Evolutionary conservation across 2,888 invertebrate species (phyloP).

Genomic region (Hirtodrosophila cameraria): DNA sequence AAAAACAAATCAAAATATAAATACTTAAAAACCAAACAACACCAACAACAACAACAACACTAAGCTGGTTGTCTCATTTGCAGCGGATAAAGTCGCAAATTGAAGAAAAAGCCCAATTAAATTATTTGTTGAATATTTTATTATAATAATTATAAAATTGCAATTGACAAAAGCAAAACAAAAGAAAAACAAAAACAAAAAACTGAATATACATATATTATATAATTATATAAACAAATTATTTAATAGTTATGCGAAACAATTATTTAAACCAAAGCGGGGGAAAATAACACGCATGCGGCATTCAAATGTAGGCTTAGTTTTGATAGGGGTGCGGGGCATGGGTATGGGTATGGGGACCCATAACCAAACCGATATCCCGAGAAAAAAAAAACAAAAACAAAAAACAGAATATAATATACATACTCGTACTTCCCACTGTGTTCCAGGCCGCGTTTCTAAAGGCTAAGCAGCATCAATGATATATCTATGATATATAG

Average conservation of each 20-base stretch:
- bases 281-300: slow-evolving; percentile 30
- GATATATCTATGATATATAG: slow-evolving; percentile 33
- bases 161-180: slow-evolving; percentile 48
- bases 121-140: slow-evolving; percentile 84
- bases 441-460: slow-evolving; percentile 37
- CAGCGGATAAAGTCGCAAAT: slow-evolving; percentile 38
- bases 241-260: slow-evolving; percentile 76
- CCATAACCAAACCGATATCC: slow-evolving; percentile 32
- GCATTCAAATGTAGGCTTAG: slow-evolving; percentile 19
- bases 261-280: slow-evolving; percentile 51
- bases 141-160: slow-evolving; percentile 61
- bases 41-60: slow-evolving; percentile 20
- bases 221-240: slow-evolving; percentile 55
- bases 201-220: slow-evolving; percentile 47
- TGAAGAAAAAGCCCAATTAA: slow-evolving; percentile 47
- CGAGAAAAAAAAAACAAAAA: slow-evolving; percentile 1
- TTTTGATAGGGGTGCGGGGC: too few species aligned
- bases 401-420: slow-evolving; percentile 5
- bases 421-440: slow-evolving; percentile 33
- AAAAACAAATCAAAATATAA: slow-evolving; percentile 50
- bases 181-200: slow-evolving; percentile 34
- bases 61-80: slow-evolving; percentile 46
- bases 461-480: slow-evolving; percentile 32
- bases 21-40: slow-evolving; percentile 36
- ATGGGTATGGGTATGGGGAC: too few species aligned